Evolutionary conservation across 2,888 invertebrate species (phyloP).

Genomic region (Antheraea yamamai): DNA sequence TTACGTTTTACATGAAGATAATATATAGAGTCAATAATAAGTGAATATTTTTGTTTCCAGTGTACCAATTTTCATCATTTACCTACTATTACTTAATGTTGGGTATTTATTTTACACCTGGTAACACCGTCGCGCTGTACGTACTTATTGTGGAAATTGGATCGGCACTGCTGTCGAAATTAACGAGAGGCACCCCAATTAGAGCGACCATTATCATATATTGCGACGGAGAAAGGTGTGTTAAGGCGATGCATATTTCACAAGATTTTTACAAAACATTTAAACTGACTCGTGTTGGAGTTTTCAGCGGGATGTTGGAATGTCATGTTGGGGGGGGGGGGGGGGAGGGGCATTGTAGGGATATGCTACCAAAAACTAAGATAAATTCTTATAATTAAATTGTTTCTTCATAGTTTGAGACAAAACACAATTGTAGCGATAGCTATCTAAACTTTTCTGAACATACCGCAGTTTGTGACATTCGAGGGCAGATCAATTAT

Average conservation of each 20-base stretch:
- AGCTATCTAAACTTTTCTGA: no score
- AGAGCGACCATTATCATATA: conserved; percentile 48
- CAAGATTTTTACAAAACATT: conserved; percentile 20
- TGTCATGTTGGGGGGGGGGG: no score
- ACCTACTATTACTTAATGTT: not conserved
- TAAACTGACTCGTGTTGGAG: not conserved
- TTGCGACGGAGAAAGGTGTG: conserved; percentile 42
- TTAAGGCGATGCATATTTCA: conserved; percentile 38
- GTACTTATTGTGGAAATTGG: conserved; percentile 40
- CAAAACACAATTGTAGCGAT: no score
- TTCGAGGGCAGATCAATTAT: no score
- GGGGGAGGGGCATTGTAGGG: no score
- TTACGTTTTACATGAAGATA: no score
- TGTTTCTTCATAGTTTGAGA: no score
- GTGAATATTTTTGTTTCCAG: not conserved
- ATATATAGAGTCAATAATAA: no score
- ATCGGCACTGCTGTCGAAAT: conserved; percentile 41
- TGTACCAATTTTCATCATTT: not conserved
- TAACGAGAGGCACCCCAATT: conserved; percentile 45
- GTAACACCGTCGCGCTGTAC: conserved; percentile 19
- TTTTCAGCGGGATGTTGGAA: not conserved
- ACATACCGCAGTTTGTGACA: no score
- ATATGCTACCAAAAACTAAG: no score
- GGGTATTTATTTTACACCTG: conserved; percentile 17
- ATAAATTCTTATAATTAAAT: no score